A percentile compares a stretch with the other conserved stretches of the same genome.
phyloP scores from a whole-genome alignment of 2,113 vertebrate species.

The Cavia porcellus region DNA sequence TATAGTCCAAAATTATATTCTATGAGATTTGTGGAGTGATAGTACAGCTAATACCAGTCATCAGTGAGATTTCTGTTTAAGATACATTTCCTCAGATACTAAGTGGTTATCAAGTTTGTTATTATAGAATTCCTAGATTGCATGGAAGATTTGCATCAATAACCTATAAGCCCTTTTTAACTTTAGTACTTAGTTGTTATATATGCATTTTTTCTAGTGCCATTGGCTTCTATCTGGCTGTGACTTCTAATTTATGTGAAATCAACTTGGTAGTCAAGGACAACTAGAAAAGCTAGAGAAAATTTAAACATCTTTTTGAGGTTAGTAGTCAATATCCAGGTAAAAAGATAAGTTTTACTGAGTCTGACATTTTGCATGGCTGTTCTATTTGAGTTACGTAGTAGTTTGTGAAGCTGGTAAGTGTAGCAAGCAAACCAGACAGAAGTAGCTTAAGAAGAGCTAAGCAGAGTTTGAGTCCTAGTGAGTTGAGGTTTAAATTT shows the following conservation, averaged over 20 bases:
- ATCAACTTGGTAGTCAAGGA: slow-evolving; percentile 28
- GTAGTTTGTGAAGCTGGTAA: neutral
- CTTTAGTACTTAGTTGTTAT: neutral
- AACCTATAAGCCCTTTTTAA: neutral
- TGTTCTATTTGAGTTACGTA: slow-evolving; percentile 37
- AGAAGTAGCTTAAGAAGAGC: neutral
- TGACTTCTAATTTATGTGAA: slow-evolving; percentile 8
- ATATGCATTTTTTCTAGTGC: neutral
- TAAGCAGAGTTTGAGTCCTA: slow-evolving; percentile 22
- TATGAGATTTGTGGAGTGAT: neutral
- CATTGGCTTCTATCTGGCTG: neutral
- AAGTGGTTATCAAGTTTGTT: neutral
- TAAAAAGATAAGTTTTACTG: slow-evolving; percentile 40
- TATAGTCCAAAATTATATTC: neutral
- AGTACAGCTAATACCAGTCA: neutral
- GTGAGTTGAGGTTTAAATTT: neutral
- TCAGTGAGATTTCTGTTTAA: neutral
- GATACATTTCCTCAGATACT: neutral
- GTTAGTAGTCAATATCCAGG: neutral
- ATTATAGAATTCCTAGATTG: neutral
- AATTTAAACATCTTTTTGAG: neutral
- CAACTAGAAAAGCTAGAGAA: slow-evolving; percentile 23
- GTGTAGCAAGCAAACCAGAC: neutral
- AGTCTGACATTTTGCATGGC: neutral
- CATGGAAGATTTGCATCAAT: neutral